Evolutionary conservation across 2,113 vertebrate species (phyloP).

Genomic region (Pterocles gutturalis): DNA sequence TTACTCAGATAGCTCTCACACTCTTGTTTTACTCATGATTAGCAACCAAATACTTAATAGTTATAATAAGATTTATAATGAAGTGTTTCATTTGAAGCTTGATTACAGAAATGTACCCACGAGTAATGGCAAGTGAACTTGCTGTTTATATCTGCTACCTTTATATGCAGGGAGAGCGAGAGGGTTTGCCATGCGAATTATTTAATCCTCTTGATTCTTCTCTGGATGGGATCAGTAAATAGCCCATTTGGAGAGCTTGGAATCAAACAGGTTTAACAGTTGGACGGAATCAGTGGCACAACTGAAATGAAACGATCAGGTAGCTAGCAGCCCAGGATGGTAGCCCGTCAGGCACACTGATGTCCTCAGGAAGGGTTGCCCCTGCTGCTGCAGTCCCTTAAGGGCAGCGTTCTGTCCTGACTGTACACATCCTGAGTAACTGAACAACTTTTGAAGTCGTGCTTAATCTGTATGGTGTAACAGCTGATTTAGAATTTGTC

Average conservation of each 20-base stretch:
- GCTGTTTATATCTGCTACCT: background rate
- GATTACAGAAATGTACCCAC: background rate
- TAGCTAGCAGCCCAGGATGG: background rate
- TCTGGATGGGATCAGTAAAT: background rate
- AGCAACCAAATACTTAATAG: background rate
- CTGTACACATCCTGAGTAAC: background rate
- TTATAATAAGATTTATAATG: slow-evolving; percentile 11
- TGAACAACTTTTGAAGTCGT: background rate
- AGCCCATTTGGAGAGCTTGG: background rate
- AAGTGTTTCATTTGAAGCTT: slow-evolving; percentile 26
- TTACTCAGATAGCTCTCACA: background rate
- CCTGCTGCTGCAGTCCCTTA: background rate
- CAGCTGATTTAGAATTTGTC: background rate
- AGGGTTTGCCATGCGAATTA: background rate
- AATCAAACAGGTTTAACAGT: background rate
- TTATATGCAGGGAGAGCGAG: background rate
- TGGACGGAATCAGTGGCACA: background rate
- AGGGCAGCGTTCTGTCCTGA: background rate
- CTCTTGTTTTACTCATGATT: background rate
- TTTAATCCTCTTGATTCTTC: background rate
- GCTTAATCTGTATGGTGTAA: background rate
- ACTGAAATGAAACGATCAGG: background rate
- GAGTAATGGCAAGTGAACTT: background rate
- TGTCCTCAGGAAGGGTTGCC: background rate
- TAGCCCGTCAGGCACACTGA: background rate